These are phyloP conservation scores for Muscidifurax raptorellus DNA, from an alignment of 1,140 invertebrate species.

Conservation along the genomic window DNA sequence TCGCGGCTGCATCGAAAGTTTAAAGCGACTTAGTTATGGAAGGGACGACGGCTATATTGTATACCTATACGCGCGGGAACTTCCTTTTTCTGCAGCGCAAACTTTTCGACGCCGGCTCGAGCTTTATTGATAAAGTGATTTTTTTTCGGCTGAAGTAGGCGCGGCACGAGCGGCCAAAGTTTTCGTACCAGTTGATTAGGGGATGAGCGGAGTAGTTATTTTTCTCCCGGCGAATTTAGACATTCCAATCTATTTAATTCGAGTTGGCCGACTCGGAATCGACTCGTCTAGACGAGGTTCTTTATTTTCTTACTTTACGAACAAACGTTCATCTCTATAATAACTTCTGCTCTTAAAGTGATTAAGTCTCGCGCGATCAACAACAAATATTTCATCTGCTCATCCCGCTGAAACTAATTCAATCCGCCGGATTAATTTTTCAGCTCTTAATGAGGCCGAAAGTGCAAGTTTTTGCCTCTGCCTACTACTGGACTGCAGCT, in stretches of 20 bases:
- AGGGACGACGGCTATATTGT: too few species aligned
- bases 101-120: slow-evolving; percentile 1
- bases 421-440: background rate
- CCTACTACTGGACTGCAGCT: background rate
- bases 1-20: slow-evolving; percentile 42
- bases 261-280: slow-evolving; percentile 5
- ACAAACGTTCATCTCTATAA: background rate
- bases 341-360: slow-evolving; percentile 1
- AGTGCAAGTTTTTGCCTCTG: background rate
- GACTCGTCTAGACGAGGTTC: slow-evolving; percentile 2
- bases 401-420: background rate
- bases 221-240: slow-evolving; percentile 41
- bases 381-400: background rate
- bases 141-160: background rate
- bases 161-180: slow-evolving; percentile 20
- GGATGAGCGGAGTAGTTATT: slow-evolving; percentile 43
- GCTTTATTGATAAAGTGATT: slow-evolving; percentile 53
- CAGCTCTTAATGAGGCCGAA: background rate
- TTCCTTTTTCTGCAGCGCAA: slow-evolving; percentile 8
- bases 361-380: background rate
- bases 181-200: slow-evolving; percentile 48
- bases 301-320: background rate
- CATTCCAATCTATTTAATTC: slow-evolving; percentile 50
- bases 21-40: slow-evolving; percentile 52
- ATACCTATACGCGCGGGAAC: too few species aligned